Base-by-base conservation (phyloP, 2,113 vertebrate genomes). In the Lagopus muta region DNA sequence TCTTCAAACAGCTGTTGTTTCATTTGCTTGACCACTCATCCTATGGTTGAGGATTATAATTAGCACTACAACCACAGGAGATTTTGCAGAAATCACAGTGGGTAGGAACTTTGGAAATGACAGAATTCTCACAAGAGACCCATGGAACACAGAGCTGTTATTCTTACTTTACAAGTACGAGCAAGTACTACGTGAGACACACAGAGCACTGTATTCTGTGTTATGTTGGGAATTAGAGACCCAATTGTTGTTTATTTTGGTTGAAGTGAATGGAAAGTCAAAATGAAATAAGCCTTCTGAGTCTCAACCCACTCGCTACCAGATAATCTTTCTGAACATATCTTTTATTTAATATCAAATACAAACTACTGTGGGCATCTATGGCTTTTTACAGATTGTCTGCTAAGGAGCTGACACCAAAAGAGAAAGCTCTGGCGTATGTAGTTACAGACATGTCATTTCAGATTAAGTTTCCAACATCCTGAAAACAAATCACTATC, bases 381-480 rank as follows among this genome's bases (percentile, higher is more conserved):
- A 19, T 19, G 52, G 19, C 22, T 86, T 91, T 88, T 52, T 75
- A 42, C 58, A 65, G 47, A 27, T 48, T 52, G n/a, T 52, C 67
- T 52, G 61, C 45, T 34, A 54, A 87, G 64, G 32, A 78, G 42
- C 27, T 86, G 83, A 88, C 78, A 89, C 36, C 22, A 15, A 67
- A 69, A 76, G 36, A 77, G 70, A 88, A 69, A n/a, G 13, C 54
- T 30, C 15, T 66, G 22, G 52, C 71, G 48, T 36, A 18, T 47
- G 48, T 36, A 48, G 50, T 88, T 72, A 86, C n/a, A 90, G 54
- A 48, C 25, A 16, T 55, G 72, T 28, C 57, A 85, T 86, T 96
- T 90, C 91, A 77, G 77, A 89, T 93, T 87, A 90, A 84, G 58
- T 78, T 85, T 88, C 83, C 40, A 47, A 91, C 54, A 77, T 66